Evolutionary conservation across 2,888 invertebrate genomes (phyloP), one percentile per base, ranked within the genome.

Genomic region (Melinaea marsaeus): DNA sequence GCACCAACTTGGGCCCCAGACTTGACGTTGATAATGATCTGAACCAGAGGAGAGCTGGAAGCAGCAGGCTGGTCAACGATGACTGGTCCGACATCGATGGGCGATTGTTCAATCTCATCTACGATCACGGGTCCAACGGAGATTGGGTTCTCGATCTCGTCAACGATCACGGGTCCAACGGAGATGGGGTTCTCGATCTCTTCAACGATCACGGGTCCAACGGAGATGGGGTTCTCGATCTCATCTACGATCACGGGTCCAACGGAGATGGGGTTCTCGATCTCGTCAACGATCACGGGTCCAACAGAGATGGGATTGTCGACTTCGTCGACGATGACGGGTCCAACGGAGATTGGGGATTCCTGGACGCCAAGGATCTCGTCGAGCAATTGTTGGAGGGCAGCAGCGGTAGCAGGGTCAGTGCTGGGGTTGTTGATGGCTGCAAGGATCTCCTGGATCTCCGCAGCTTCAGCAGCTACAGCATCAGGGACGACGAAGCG

Each of bases 381-480:
- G 1, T 65, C 62, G 35, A 74, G 74, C 71, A 74, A 70, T 33
- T 72, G 65, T 58, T 78, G 70, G 5, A 77, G 73, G 4, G 69
- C 70, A 13, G 71, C 74, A 63, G 77, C 77, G 61, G 76, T 76
- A 4, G 75, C 72, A 46, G 75, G 75, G 71, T 77, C 70, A 9
- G 76, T 75, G 75, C 70, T 77, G 55, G 78, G 77, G 68, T 74
- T 74, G 70, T 78, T 70, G 58, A 84, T 84, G 71, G 84, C 82
- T 59, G 74, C 79, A 61, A 83, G 70, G 73, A 83, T 80, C 68
- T 73, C 69, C 32, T 74, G 64, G 42, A 74, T 42, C 67, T 75
- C 68, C 51, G 70, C 32, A 48, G 60, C 59, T 51, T 64, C 55
- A 22, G 70, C 72, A 46, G 70, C 59, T 34, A 64, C 72, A 57